Evolutionary conservation across 92 coral and sea anemone genomes (phyloP).

Genomic region (Anthopleura xanthogrammica): DNA sequence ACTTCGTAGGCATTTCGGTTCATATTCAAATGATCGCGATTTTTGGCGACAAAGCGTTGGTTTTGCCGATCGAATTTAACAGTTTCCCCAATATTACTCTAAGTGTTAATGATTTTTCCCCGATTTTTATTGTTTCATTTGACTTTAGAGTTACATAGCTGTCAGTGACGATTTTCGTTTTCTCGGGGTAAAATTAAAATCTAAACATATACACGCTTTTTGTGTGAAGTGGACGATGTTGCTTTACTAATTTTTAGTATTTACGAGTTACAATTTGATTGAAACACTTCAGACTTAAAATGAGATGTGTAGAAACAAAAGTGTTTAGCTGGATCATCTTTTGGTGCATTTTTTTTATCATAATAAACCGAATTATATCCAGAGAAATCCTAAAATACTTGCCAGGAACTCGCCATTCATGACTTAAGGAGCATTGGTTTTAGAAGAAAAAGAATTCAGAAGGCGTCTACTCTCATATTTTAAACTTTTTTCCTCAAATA

Average conservation of each 20-base stretch:
- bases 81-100: background rate
- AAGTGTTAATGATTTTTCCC: background rate
- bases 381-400: background rate
- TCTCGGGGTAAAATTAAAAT: background rate
- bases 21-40: background rate
- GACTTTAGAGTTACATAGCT: background rate
- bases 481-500: background rate
- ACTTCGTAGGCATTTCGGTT: background rate
- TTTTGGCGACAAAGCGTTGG: background rate
- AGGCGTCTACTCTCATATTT: background rate
- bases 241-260: background rate
- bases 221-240: background rate
- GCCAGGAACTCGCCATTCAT: background rate
- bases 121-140: background rate
- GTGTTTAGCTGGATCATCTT: background rate
- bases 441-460: background rate
- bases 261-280: background rate
- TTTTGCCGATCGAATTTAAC: background rate
- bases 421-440: background rate
- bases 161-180: background rate
- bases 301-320: background rate
- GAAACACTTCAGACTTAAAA: background rate
- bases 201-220: background rate
- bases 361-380: too few species aligned
- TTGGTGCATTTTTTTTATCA: background rate